Base-by-base conservation (phyloP, 2,797 vertebrate genomes). In the Huso huso region DNA sequence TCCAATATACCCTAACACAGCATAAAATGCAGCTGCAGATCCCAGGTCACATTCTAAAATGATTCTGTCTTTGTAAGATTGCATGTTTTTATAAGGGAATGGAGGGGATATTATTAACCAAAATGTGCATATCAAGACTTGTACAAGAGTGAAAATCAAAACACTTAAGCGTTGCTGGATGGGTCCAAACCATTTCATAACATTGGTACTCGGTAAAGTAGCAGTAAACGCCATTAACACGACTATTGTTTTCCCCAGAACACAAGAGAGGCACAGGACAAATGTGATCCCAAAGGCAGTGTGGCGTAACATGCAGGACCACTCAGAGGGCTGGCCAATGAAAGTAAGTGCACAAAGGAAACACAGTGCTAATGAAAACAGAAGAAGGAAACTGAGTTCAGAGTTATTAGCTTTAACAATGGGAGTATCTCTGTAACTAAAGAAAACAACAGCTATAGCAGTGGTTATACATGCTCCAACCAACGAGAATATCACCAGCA, bases 1-100 rank as follows among this genome's bases (percentile, higher is more conserved):
- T 59, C 87, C 85, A 10, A 89, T 78, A 61, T 87, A 88, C 0
- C 76, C 83, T 57, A 88, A 18, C 1, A 87, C 84, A 67, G 72
- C 82, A 85, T 85, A 88, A 70, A 88, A 89, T 4, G 83, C 84
- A 10, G 87, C 9, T 48, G 75, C n/a, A 50, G 88, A 87, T 4
- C 88, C 86, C 51, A 89, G 49, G 73, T 77, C 23, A 75, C 88
- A 89, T 68, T 88, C 83, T 12, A 88, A 67, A 72, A 88, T 84
- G 49, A 88, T 86, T 70, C 62, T 84, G 18, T 87, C 83, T 49
- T 49, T 70, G 1, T 66, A 71, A 61, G 82, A 62, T 70, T 65
- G 66, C 48, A 75, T 78, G 48, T 88, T 89, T 78, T 73, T 82
- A 68, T 76, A 53, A 12, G 86, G 84, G 9, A 77, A 72, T 59